Base-by-base conservation (phyloP, 2,113 vertebrate genomes). In the Saimiri boliviensis region DNA sequence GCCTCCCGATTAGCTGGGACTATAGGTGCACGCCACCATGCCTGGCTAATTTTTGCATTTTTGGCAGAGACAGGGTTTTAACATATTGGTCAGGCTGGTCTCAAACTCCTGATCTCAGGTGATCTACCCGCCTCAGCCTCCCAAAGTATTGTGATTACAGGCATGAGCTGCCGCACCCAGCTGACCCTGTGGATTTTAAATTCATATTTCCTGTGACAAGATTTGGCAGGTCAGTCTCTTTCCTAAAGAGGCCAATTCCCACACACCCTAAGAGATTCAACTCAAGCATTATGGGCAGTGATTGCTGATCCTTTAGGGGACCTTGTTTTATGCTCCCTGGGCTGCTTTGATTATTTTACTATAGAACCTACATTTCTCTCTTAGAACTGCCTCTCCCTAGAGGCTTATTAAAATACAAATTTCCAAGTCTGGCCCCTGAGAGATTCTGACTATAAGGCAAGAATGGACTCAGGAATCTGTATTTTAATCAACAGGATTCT, bases 121-220 rank as follows among this genome's bases (percentile, higher is more conserved):
- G 60, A 63, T 30, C 60, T 30, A 63, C 60, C 12, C 27, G 12
- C 60, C 60, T 63, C 60, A 63, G 60, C 60, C 5, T 63, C 27
- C 27, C 60, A 63, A 63, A 63, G 27, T 63, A 11, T 13, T 32
- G 27, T 27, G 60, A 14, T 63, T 63, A 63, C 60, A 63, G 27
- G 60, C 2, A 0, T 63, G 27, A 63, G 6, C 60, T 30, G 32
- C 12, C 2, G 5, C 2, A 0, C 60, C 60, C 27, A 14, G 27
- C 12, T 74, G 49, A 27, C 35, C 45, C 5, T 89, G 17, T 56
- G n/a, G 20, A 32, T 85, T 68, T 92, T 74, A 66, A 1, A 58
- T 58, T 87, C 17, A 66, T 23, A 45, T 47, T 68, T 85, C 32
- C 8, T 10, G 30, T 71, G 60, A 73, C 42, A 80, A 54, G 32